Evolutionary conservation across 2,113 vertebrate species (phyloP), one percentile per base, ranked within the genome.

Genomic region (Colius striatus): DNA sequence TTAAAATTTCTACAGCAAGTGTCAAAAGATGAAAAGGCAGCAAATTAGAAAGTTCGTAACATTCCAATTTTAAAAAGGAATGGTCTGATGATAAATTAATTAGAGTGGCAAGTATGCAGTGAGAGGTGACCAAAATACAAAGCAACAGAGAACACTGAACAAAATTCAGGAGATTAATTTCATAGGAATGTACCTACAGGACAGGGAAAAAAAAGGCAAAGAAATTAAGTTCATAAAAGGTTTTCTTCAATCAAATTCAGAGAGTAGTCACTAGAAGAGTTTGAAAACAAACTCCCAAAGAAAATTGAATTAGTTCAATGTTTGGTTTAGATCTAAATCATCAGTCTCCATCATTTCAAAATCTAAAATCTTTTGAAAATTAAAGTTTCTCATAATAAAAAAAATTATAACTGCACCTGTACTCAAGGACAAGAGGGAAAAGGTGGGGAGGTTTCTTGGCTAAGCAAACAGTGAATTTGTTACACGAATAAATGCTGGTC

Each of bases 21-120:
- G n/a, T 80, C 58, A 70, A 72, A 94, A 87, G 53, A 89, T 87
- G 41, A 92, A 91, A 94, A 87, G 38, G 22, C 41, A 91, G 34
- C 45, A 89, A 92, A 85, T 54, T 22, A 91, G n/a, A 94, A 82
- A 73, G 41, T 76, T 79, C 45, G 0, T 65, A 65, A 68, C 58
- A 85, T 61, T 60, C 29, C 18, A 41, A 11, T 91, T 91, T 87
- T 57, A 62, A 91, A 83, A 63, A 77, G 41, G 66, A 81, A 53
- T 23, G 65, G 11, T 60, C 20, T 72, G 53, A 68, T 41, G 9
- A 85, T 22, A 78, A 61, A 82, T 88, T 79, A 82, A 93, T 91
- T 87, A 61, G 30, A 75, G 90, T 5, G 25, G 57, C 63, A 87
- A 79, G 61, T 50, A 76, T 10, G 21, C 5, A 4, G 34, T n/a